These are phyloP conservation scores for Limnephilus rhombicus DNA, from an alignment of 2,888 invertebrate species.

Conservation along the genomic window DNA sequence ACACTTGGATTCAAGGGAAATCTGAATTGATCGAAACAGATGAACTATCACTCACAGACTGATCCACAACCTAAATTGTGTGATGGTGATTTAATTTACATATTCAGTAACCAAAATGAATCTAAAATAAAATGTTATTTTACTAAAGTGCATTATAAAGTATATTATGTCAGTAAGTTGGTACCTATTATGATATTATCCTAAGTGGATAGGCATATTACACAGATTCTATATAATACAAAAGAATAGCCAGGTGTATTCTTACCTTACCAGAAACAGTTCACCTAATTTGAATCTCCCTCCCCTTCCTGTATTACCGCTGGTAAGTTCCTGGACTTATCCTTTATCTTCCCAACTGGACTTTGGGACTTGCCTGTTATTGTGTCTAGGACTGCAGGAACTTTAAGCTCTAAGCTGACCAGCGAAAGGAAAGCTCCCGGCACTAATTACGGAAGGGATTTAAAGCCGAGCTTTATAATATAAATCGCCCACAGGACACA, in stretches of 20 bases:
- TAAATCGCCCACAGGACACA: not conserved
- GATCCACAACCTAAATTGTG: too few species aligned
- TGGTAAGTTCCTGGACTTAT: conserved; percentile 45
- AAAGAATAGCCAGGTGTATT: not conserved
- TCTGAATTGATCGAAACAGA: too few species aligned
- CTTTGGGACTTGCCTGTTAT: conserved; percentile 20
- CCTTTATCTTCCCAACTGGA: conserved; percentile 53
- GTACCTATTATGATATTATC: too few species aligned
- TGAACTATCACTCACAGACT: too few species aligned
- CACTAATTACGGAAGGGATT: conserved; percentile 54
- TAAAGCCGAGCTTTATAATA: conserved; percentile 35
- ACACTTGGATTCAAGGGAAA: too few species aligned
- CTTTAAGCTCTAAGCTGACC: conserved; percentile 34
- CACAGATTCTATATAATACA: not conserved
- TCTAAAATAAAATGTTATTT: too few species aligned
- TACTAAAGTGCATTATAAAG: too few species aligned
- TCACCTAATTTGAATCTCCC: not conserved
- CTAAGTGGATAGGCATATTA: not conserved
- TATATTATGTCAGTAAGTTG: too few species aligned
- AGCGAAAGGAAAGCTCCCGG: conserved; percentile 28
- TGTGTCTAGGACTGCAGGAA: not conserved
- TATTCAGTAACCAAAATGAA: too few species aligned
- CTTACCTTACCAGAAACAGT: not conserved
- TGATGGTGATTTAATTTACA: too few species aligned
- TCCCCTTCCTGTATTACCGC: not conserved